These are phyloP conservation scores for Antennarius maculatus DNA, from an alignment of 2,797 vertebrate genomes.

Conservation along the genomic window DNA sequence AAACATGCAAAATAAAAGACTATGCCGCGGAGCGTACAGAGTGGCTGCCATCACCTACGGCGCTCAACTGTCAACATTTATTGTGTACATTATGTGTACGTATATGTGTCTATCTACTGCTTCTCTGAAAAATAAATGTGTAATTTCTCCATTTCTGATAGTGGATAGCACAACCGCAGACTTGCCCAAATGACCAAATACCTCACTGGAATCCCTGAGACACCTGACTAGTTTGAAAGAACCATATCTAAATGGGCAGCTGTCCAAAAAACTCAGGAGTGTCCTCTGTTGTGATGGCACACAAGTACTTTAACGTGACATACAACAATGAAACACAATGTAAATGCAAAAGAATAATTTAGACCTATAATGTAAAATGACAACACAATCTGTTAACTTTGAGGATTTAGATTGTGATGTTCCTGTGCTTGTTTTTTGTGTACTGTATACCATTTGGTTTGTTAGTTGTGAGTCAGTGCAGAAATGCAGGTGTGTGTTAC, in stretches of 20 bases:
- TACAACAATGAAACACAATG: neutral
- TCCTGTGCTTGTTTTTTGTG: neutral
- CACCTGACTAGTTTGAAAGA: constrained; percentile 68
- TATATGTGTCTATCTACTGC: neutral
- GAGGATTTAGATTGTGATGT: neutral
- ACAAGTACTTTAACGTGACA: constrained; percentile 5
- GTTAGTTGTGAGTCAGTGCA: neutral
- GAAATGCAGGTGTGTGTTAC: neutral
- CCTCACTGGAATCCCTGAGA: constrained; percentile 74
- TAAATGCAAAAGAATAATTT: too few relatives aligned
- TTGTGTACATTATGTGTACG: too few relatives aligned
- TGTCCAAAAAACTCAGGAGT: constrained; percentile 72
- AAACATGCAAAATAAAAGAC: too few relatives aligned
- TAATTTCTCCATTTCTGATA: constrained; percentile 25
- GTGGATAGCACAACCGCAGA: constrained; percentile 53
- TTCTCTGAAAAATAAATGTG: constrained; percentile 44
- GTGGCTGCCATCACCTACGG: too few relatives aligned
- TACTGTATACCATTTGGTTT: neutral
- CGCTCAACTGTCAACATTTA: too few relatives aligned
- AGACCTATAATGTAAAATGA: constrained; percentile 1
- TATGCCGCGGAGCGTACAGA: too few relatives aligned
- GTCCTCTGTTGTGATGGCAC: constrained; percentile 62
- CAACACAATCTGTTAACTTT: constrained; percentile 13
- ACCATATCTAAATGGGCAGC: constrained; percentile 82
- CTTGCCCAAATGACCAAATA: constrained; percentile 62